A percentile compares a stretch with the other conserved stretches of the same genome.
phyloP scores from a whole-genome alignment of 92 coral and sea anemone species.

The Galaxea fascicularis region DNA sequence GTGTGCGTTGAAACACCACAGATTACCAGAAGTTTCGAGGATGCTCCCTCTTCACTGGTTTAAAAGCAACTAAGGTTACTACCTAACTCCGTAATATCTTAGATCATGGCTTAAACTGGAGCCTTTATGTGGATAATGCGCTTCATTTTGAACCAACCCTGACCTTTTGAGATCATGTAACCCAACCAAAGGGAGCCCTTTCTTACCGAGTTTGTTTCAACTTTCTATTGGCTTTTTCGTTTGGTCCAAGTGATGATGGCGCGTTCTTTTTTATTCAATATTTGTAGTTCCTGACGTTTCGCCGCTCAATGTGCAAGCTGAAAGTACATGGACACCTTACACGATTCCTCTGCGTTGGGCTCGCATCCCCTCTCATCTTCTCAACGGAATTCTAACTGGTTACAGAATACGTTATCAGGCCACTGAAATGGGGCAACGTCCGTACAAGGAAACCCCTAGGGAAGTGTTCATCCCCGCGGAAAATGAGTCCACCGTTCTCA shows the following conservation, averaged over 20 bases:
- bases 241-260: neutral
- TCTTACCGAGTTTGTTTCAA: no score
- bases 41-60: no score
- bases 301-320: conserved; percentile 75
- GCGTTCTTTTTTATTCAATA: neutral
- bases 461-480: conserved; percentile 51
- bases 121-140: no score
- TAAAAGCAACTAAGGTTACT: no score
- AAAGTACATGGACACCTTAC: conserved; percentile 58
- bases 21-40: no score
- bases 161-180: no score
- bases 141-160: no score
- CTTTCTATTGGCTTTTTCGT: neutral
- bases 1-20: no score
- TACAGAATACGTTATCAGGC: conserved; percentile 71
- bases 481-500: conserved; percentile 37
- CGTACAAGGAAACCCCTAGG: conserved; percentile 24
- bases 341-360: conserved; percentile 79
- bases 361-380: conserved; percentile 63
- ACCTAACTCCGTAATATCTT: no score
- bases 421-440: conserved; percentile 54
- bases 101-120: no score
- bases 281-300: conserved; percentile 72
- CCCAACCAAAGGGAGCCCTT: no score
- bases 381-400: conserved; percentile 81